Percentiles rank a stretch among this genome's conserved stretches.
These are phyloP conservation scores for Bucco capensis DNA, from an alignment of 2,113 vertebrate genomes.

Conservation along the genomic window DNA sequence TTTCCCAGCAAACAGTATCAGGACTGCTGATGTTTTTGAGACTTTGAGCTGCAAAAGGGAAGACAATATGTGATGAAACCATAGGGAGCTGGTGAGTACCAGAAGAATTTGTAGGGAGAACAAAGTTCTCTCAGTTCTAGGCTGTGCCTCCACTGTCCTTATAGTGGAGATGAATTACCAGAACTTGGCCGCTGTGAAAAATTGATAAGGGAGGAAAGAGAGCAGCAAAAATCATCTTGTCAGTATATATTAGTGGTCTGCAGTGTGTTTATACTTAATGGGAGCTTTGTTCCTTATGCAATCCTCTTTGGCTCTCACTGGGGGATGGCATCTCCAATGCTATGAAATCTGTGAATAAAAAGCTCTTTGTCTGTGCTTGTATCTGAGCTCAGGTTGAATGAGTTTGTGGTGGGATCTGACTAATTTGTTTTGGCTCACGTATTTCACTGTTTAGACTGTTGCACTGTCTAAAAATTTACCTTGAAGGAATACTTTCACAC, in stretches of 20 bases:
- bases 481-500: slow-evolving; percentile 37
- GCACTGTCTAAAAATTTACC: slow-evolving; percentile 29
- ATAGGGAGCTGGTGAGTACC: neutral
- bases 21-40: neutral
- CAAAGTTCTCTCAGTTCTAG: neutral
- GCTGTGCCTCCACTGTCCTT: neutral
- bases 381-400: neutral
- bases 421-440: neutral
- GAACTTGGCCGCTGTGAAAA: neutral
- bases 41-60: neutral
- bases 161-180: neutral
- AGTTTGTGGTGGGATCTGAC: neutral
- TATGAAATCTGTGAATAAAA: neutral
- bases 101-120: neutral
- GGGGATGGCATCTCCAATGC: neutral
- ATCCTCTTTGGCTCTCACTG: neutral
- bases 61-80: accelerated
- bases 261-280: neutral
- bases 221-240: neutral
- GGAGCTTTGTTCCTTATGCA: neutral
- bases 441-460: slow-evolving; percentile 10
- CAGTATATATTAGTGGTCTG: neutral
- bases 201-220: neutral
- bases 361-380: neutral
- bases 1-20: neutral